Conservation (phyloP, 2,797 vertebrate species). For the Tinamus major region DNA sequence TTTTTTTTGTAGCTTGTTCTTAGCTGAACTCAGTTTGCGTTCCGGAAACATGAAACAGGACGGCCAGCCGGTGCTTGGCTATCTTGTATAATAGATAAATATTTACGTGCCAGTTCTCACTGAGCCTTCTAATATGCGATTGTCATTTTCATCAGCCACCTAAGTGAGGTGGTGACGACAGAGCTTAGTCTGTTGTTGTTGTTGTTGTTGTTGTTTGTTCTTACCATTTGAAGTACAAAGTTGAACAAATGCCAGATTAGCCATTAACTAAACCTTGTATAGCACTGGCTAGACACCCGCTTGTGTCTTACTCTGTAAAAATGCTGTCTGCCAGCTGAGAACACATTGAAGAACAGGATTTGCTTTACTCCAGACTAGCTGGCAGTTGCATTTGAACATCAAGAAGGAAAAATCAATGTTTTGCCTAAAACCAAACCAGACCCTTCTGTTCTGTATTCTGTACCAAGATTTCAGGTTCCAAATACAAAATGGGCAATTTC, state of each 20-base stretch:
- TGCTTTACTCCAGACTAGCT: not conserved
- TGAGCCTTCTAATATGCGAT: conserved; percentile 20
- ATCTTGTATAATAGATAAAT: conserved; percentile 17
- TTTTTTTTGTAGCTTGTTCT: not conserved
- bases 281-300: not conserved
- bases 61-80: not conserved
- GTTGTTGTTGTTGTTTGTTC: not conserved
- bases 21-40: conserved; percentile 5
- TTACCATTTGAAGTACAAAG: not conserved
- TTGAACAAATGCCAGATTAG: conserved; percentile 47
- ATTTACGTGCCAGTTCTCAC: conserved; percentile 34
- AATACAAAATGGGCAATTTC: not conserved
- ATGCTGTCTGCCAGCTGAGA: conserved; percentile 40
- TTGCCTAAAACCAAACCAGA: conserved; percentile 37
- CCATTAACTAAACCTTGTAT: conserved; percentile 15
- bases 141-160: not conserved
- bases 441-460: not conserved
- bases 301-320: conserved; percentile 3
- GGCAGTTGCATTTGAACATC: conserved; percentile 21
- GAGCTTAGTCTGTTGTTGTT: not conserved
- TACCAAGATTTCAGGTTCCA: not conserved
- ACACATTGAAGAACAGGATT: conserved; percentile 13
- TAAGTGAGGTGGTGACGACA: conserved; percentile 20
- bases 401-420: conserved; percentile 21
- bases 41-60: conserved; percentile 9